Percentiles rank a stretch among this genome's conserved stretches.
These are phyloP conservation scores for Zosterops japonicus DNA, from an alignment of 2,113 vertebrate species.

Conservation along the genomic window DNA sequence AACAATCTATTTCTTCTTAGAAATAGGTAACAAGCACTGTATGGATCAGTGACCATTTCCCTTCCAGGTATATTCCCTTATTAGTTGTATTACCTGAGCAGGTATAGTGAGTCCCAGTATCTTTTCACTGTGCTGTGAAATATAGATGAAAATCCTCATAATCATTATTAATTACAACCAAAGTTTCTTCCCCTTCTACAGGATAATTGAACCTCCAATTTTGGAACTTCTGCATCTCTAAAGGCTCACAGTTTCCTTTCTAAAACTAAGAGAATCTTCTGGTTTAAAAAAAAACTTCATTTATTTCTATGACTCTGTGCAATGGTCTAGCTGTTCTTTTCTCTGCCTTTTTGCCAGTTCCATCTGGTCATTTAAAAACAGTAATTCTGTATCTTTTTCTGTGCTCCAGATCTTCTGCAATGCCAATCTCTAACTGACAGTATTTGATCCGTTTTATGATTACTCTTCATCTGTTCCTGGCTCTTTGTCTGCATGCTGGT, in stretches of 20 bases:
- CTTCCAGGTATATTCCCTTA: not conserved
- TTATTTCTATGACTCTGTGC: not conserved
- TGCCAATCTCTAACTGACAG: constrained; percentile 25
- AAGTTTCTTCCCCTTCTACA: not conserved
- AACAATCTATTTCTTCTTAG: not conserved
- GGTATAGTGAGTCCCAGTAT: not conserved
- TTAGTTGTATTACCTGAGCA: not conserved
- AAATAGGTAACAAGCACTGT: not conserved
- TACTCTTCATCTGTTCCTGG: constrained; percentile 56
- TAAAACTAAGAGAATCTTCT: not conserved
- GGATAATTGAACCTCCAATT: not conserved
- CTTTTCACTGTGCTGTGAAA: not conserved
- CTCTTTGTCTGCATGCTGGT: constrained; percentile 1
- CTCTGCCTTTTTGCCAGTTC: not conserved
- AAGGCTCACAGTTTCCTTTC: not conserved
- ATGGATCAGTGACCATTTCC: not conserved
- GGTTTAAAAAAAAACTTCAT: not conserved
- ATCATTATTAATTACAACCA: not conserved
- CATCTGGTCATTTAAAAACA: constrained; percentile 47
- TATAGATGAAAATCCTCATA: not conserved
- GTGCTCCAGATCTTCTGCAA: constrained; percentile 18
- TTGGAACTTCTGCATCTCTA: not conserved
- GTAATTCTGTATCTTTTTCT: not conserved
- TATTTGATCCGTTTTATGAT: constrained; percentile 52
- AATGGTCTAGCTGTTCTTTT: not conserved